Percentiles rank a stretch among this genome's conserved stretches.
Evolutionary conservation across 2,888 invertebrate genomes (phyloP).

Genomic region (Balanococcus diminutus): DNA sequence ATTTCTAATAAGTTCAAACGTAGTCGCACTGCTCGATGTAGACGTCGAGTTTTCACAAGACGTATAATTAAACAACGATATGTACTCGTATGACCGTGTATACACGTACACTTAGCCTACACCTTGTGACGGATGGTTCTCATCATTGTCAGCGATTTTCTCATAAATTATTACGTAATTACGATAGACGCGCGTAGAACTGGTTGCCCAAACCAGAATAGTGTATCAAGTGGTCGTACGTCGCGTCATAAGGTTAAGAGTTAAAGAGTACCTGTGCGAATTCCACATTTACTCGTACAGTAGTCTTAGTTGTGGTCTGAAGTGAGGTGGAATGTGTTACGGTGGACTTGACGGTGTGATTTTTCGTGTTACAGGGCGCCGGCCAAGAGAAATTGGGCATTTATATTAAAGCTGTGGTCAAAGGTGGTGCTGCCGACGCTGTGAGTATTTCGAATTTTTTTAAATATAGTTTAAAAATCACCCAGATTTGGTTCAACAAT

Average conservation of each 20-base stretch:
- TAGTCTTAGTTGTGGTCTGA: too few relatives aligned
- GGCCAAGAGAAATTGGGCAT: slow-evolving; percentile 88
- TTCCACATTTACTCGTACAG: background rate
- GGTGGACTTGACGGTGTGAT: background rate
- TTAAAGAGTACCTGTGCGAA: background rate
- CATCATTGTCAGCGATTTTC: slow-evolving; percentile 32
- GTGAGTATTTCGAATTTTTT: slow-evolving; percentile 61
- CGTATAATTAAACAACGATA: background rate
- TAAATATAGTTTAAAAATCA: background rate
- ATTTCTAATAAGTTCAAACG: background rate
- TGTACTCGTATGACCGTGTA: background rate
- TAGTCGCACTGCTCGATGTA: background rate
- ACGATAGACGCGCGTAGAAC: background rate
- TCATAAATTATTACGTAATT: slow-evolving; percentile 42
- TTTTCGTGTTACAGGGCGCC: slow-evolving; percentile 67
- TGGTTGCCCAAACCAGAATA: background rate
- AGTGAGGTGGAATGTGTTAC: background rate
- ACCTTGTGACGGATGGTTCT: slow-evolving; percentile 10
- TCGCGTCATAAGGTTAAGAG: background rate
- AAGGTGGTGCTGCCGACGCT: slow-evolving; percentile 88
- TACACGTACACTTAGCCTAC: too few relatives aligned
- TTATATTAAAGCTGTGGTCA: slow-evolving; percentile 97
- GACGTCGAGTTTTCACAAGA: background rate
- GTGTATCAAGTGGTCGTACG: background rate
- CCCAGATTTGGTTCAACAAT: too few relatives aligned